These are phyloP conservation scores for Buphagus erythrorhynchus DNA, from an alignment of 2,797 vertebrate species.

Conservation along the genomic window DNA sequence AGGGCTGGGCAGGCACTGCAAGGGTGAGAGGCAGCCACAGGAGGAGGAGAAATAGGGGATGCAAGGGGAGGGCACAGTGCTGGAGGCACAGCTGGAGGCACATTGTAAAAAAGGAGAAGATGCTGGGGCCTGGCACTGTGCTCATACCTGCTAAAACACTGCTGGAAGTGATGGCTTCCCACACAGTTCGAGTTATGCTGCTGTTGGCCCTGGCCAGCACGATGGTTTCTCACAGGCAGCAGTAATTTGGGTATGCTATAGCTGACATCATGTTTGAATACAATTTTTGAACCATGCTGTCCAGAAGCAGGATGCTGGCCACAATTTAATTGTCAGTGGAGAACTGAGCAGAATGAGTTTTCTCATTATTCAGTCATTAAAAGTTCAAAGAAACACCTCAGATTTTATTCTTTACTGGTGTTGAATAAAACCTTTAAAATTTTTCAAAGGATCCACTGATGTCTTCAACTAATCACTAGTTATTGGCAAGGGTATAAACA, in stretches of 20 bases:
- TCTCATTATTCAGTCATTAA: neutral
- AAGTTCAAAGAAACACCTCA: neutral
- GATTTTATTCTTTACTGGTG: neutral
- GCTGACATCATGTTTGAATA: neutral
- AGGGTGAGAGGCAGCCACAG: rapidly evolving
- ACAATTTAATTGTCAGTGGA: neutral
- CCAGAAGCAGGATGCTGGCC: neutral
- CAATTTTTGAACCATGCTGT: neutral
- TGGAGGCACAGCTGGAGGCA: rapidly evolving
- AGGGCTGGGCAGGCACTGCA: neutral
- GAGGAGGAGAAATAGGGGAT: neutral
- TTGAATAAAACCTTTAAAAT: neutral
- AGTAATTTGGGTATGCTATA: neutral
- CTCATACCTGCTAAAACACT: neutral
- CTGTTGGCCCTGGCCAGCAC: neutral
- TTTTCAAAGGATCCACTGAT: neutral
- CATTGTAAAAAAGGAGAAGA: no score
- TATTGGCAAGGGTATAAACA: neutral
- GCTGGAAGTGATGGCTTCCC: neutral
- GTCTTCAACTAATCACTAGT: neutral
- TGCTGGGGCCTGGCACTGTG: neutral
- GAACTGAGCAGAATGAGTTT: neutral
- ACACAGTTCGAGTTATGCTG: neutral
- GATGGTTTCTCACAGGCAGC: neutral
- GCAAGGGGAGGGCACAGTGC: rapidly evolving